Evolutionary conservation across 2,113 vertebrate genomes (phyloP).

Genomic region (Macheiramphus alcinus): DNA sequence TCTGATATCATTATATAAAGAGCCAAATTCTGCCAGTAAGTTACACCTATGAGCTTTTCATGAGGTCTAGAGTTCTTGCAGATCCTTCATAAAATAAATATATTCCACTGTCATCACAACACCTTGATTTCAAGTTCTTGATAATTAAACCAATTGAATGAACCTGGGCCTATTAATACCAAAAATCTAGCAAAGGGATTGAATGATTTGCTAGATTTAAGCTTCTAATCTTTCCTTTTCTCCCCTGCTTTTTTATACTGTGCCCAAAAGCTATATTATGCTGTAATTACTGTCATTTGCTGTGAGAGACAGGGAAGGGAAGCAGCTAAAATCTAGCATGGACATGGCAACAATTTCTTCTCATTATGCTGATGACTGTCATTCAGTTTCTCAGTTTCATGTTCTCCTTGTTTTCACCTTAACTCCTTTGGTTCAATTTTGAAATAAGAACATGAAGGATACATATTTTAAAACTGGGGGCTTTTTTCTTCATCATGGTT

Average conservation of each 20-base stretch:
- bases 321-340: not conserved
- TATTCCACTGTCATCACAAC: not conserved
- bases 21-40: not conserved
- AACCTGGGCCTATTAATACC: not conserved
- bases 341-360: not conserved
- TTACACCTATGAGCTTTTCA: not conserved
- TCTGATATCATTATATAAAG: not conserved
- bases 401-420: slow-evolving; percentile 24
- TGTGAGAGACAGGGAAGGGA: not conserved
- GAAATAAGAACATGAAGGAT: not conserved
- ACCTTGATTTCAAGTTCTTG: not conserved
- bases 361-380: not conserved
- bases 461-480: not conserved
- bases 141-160: not conserved
- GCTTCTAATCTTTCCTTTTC: not conserved
- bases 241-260: not conserved
- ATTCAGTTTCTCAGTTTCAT: not conserved
- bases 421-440: slow-evolving; percentile 1
- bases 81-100: not conserved
- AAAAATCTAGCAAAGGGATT: not conserved
- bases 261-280: not conserved
- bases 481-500: not conserved
- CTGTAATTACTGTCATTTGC: slow-evolving; percentile 1
- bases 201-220: not conserved
- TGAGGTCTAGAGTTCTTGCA: not conserved